Evolutionary conservation across 2,797 vertebrate genomes (phyloP).

Genomic region (Tympanoctomys barrerae): DNA sequence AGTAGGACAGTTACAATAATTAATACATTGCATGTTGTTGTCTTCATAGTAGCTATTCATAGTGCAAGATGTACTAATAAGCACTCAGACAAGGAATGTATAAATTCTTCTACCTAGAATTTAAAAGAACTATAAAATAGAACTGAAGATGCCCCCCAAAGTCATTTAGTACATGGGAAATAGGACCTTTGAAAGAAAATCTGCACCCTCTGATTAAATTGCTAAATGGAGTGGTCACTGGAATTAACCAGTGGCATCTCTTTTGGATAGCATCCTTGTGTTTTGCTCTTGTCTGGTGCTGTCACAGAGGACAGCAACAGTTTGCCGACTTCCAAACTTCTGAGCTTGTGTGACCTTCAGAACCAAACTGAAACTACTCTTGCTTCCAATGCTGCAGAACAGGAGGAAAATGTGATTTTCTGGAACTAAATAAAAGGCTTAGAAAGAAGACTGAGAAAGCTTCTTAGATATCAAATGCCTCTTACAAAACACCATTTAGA

Average conservation of each 20-base stretch:
- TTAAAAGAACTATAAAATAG: background rate
- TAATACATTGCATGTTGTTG: no score
- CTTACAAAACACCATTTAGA: constrained; percentile 75
- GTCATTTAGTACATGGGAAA: background rate
- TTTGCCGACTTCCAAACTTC: constrained; percentile 26
- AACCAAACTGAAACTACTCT: background rate
- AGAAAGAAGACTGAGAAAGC: constrained; percentile 66
- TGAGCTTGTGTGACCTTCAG: constrained; percentile 54
- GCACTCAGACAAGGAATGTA: no score
- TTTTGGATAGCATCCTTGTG: background rate
- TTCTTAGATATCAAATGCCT: constrained; percentile 80
- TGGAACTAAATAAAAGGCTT: constrained; percentile 81
- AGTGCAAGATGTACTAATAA: no score
- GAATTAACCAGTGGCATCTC: background rate
- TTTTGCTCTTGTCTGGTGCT: background rate
- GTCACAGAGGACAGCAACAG: background rate
- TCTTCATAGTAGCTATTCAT: no score
- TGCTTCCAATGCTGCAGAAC: constrained; percentile 69
- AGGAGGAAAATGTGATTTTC: constrained; percentile 69
- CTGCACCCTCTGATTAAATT: background rate
- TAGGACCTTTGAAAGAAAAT: background rate
- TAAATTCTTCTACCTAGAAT: no score
- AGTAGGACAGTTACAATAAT: no score
- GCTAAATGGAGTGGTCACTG: background rate
- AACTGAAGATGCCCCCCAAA: background rate